Evolutionary conservation across 1,140 invertebrate species (phyloP), one percentile per base, ranked within the genome.

Genomic region (Drosophila ironensis): DNA sequence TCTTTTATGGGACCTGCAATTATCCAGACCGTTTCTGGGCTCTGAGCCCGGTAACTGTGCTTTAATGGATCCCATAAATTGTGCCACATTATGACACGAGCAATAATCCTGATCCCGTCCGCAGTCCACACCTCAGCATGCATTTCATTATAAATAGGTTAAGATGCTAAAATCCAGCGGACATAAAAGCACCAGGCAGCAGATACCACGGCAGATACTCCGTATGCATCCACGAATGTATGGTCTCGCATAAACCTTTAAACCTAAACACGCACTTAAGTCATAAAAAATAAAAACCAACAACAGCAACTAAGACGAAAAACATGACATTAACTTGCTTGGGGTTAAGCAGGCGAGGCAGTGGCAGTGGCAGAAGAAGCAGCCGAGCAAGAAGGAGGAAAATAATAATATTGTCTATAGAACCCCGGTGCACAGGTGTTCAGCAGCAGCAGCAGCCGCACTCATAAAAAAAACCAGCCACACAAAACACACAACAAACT

Each of bases 321-420:
- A 84, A 84, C 80, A 86, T 84, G 78, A 86, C 78, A 84, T 84
- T 86, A 86, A 84, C 86, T 84, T 84, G 78, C 80, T 86, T 86
- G 78, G 71, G 78, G 78, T 74, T 84, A 74, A 52, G 42, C 38
- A 57, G 72, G 64, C 56, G 22, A 54, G 42, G 60, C 35, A 17
- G 22, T 19, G 37, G 50, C 11, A 11, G 50, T 16, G 12, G 42
- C 20, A 46, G 20, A n/a, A 33, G 37, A 12, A 22, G 24, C n/a
- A 30, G 57, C 17, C 9, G 46, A 16, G n/a, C 17, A 17, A 40
- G 38, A 25, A 28, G 14, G 44, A 67, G 45, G 47, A 69, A 63
- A 73, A 80, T 76, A 80, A 75, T 81, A 75, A 81, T 80, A 80
- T 81, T 80, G 74, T 77, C 68, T 60, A 72, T 74, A 70, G 80